These are phyloP conservation scores for Phallusia fumigata DNA, from an alignment of 23 tunicate genomes.

Conservation along the genomic window DNA sequence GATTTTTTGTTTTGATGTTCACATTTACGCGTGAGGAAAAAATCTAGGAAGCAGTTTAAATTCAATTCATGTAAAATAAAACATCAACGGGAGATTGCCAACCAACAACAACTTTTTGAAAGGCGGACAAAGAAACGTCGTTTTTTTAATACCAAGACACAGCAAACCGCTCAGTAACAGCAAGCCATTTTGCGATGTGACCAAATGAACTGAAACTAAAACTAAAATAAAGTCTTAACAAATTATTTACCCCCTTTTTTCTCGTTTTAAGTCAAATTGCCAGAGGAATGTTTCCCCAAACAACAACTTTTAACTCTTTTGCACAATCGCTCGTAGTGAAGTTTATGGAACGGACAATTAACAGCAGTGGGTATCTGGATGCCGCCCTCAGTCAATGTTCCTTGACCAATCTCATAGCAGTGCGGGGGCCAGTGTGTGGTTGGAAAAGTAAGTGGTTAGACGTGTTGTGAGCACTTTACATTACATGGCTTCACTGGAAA, in stretches of 20 bases:
- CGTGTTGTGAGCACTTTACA: no score
- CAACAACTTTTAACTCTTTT: not conserved
- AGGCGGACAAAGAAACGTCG: no score
- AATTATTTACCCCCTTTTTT: not conserved
- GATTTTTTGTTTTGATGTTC: no score
- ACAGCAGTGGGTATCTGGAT: not conserved
- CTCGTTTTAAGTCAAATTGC: slow-evolving; percentile 3
- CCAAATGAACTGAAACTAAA: not conserved
- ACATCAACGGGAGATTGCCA: no score
- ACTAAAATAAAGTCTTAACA: not conserved
- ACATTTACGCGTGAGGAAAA: no score
- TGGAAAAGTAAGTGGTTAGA: slow-evolving; percentile 32
- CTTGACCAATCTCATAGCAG: not conserved
- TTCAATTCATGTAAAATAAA: no score
- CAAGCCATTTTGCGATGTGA: not conserved
- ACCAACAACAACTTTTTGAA: no score
- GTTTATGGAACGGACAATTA: slow-evolving; percentile 1
- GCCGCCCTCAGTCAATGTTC: slow-evolving; percentile 11
- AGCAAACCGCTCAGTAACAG: not conserved
- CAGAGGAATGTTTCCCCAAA: not conserved
- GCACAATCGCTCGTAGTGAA: not conserved
- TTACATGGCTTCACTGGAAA: no score
- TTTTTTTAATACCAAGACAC: no score
- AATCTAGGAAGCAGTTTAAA: no score
- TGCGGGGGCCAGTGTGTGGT: slow-evolving; percentile 18